Conservation (phyloP, 2,113 vertebrate genomes). For the Crotalus horridus region DNA sequence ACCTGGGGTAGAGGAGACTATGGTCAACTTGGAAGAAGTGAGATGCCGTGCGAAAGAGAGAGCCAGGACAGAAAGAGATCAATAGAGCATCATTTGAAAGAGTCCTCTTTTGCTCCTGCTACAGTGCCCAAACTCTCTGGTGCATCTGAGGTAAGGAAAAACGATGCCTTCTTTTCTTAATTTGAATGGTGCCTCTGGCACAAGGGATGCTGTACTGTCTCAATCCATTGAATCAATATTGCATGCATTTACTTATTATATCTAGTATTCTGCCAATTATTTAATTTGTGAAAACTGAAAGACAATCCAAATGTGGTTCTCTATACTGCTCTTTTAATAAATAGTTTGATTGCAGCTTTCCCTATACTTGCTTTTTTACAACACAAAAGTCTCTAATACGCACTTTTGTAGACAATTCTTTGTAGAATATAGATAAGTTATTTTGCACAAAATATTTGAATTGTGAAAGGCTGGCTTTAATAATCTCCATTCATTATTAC, state of each 20-base stretch:
- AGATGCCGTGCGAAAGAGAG: constrained; percentile 26
- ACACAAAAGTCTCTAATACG: not conserved
- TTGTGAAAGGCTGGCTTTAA: not conserved
- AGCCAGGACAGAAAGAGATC: constrained; percentile 29
- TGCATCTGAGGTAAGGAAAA: constrained; percentile 77
- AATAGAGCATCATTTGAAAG: constrained; percentile 12
- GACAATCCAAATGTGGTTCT: not conserved
- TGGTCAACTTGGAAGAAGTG: constrained; percentile 80
- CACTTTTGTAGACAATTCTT: not conserved
- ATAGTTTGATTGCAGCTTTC: not conserved
- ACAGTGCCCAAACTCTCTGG: constrained; percentile 73
- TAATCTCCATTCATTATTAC: not conserved
- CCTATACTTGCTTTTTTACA: not conserved
- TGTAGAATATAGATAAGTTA: not conserved
- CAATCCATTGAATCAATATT: not conserved
- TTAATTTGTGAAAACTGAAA: not conserved
- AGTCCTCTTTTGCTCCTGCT: constrained; percentile 53
- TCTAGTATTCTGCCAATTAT: not conserved
- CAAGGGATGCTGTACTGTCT: not conserved
- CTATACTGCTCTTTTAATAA: not conserved
- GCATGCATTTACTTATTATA: not conserved
- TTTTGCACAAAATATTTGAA: not conserved
- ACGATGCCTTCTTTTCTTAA: not conserved
- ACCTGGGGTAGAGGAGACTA: constrained; percentile 91
- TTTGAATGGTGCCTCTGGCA: not conserved